Evolutionary conservation across 2,113 vertebrate genomes (phyloP), one percentile per base, ranked within the genome.

Genomic region (Machaerirhynchus nigripectus): DNA sequence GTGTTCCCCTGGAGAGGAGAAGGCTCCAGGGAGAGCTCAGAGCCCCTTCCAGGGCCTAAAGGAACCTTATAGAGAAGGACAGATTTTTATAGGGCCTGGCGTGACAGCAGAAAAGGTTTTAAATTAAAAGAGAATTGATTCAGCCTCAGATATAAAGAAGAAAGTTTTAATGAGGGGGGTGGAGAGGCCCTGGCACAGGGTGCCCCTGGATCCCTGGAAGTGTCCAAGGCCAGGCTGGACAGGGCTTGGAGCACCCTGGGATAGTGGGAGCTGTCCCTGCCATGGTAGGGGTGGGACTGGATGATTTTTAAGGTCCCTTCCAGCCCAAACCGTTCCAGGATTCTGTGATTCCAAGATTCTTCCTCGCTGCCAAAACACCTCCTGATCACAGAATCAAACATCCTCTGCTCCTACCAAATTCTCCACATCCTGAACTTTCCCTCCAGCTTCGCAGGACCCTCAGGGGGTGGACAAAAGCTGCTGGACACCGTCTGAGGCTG

Each of bases 111-210:
- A 68, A 87, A 22, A 4, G 6, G 15, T 8, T 53, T 78, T 39
- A 15, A 23, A 6, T 10, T 28, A 9, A 23, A 39, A 37, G 8
- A 8, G 9, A 33, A 22, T 60, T 37, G 46, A 23, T 15, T 55
- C 28, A 55, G 22, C 26, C 56, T 46, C 6, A 14, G 68, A 33
- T 33, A 15, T 22, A 19, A 60, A 13, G 28, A 15, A 53, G 1
- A 11, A 26, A 18, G 7, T 19, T 50, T 44, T 20, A 3, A 23
- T n/a, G 31, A 10, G 4, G 37, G 65, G 44, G 7, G 10, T 16
- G 44, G 5, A 0, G 1, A 27, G 21, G 17, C 2, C 6, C 30
- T 61, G 61, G 39, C n/a, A 67, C 28, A 60, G 52, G 18, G 0
- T 52, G 18, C 7, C 46, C 52, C 46, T 68, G 47, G n/a, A 68